Conservation (phyloP, 2,113 vertebrate genomes). For the Carassius carassius region DNA sequence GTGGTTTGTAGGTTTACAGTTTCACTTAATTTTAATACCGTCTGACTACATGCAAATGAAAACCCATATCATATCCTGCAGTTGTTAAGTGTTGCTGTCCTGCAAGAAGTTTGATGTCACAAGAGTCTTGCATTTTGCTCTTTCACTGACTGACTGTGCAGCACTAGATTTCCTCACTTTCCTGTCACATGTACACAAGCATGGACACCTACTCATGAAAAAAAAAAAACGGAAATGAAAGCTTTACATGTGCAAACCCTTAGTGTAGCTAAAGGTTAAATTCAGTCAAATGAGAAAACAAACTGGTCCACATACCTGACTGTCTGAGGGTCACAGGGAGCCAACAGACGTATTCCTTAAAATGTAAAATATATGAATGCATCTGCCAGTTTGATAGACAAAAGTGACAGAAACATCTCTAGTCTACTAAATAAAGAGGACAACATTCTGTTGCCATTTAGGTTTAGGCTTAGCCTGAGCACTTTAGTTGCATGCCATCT, state of each 20-base stretch:
- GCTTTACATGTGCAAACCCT: background rate
- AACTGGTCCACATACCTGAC: background rate
- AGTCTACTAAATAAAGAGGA: background rate
- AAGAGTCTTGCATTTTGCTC: background rate
- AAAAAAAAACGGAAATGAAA: slow-evolving; percentile 8
- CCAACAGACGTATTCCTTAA: background rate
- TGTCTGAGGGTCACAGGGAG: background rate
- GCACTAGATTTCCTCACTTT: background rate
- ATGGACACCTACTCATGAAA: background rate
- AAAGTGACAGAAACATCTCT: background rate
- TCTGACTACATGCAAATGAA: background rate
- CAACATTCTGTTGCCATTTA: background rate
- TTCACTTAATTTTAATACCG: background rate
- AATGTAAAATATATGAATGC: background rate
- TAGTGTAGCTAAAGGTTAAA: background rate
- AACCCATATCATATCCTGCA: background rate
- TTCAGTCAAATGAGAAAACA: background rate
- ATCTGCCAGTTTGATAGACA: background rate
- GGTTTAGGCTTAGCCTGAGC: background rate
- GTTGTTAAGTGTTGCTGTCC: background rate
- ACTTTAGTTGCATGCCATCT: background rate
- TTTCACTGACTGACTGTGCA: background rate
- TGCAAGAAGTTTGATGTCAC: background rate
- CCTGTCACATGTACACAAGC: slow-evolving; percentile 3
- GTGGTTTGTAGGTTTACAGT: background rate